Evolutionary conservation across 2,113 vertebrate genomes (phyloP).

Genomic region (Ondatra zibethicus): DNA sequence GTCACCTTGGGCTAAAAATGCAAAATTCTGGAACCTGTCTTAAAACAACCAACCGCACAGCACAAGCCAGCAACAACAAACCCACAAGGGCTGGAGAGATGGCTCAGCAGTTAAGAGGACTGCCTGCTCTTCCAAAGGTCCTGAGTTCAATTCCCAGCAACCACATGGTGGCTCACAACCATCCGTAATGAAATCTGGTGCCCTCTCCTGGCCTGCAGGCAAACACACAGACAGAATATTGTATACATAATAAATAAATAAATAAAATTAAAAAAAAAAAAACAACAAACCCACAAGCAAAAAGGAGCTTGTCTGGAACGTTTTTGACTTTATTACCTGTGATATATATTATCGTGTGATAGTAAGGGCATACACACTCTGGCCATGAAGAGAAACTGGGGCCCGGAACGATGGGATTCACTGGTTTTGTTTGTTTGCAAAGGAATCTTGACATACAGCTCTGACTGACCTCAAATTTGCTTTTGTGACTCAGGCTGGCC

Average conservation of each 20-base stretch:
- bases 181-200: no score
- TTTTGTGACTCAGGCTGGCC: background rate
- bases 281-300: background rate
- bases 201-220: no score
- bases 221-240: no score
- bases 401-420: background rate
- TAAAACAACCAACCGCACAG: background rate
- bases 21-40: background rate
- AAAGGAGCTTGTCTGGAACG: no score
- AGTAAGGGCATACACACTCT: background rate
- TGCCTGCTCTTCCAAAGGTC: no score
- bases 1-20: background rate
- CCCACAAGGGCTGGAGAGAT: no score
- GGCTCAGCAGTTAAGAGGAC: no score
- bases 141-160: no score
- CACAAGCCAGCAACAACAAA: background rate
- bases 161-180: no score
- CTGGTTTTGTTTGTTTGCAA: background rate
- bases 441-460: background rate
- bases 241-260: no score
- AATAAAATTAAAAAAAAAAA: no score
- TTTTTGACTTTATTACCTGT: background rate
- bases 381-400: background rate
- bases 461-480: background rate
- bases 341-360: no score